Percentiles rank a stretch among this genome's conserved stretches.
Conservation (phyloP, 2,113 vertebrate genomes). For the Trichechus manatus region DNA sequence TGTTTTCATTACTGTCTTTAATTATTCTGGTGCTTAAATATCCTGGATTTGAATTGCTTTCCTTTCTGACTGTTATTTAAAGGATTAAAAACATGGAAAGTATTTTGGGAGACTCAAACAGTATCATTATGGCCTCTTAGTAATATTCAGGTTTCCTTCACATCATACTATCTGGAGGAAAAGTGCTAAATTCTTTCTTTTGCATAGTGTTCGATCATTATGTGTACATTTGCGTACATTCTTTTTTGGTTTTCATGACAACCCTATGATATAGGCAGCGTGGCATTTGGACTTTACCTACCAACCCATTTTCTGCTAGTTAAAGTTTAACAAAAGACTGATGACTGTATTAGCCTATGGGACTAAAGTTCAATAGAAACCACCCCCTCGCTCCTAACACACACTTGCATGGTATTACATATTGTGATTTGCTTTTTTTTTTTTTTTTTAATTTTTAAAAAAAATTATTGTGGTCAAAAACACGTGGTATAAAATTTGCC, state of each 20-base stretch:
- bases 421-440: background rate
- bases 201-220: too few relatives aligned
- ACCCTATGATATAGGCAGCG: background rate
- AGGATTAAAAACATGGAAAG: conserved; percentile 15
- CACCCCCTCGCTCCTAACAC: background rate
- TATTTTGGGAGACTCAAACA: background rate
- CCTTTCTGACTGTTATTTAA: background rate
- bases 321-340: background rate
- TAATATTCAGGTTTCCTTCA: background rate
- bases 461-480: too few relatives aligned
- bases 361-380: background rate
- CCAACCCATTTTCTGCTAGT: background rate
- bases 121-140: background rate
- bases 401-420: background rate
- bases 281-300: background rate
- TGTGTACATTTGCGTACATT: background rate
- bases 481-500: too few relatives aligned
- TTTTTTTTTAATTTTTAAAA: too few relatives aligned
- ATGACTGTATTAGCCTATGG: background rate
- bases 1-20: conserved; percentile 1
- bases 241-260: background rate
- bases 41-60: background rate
- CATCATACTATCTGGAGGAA: background rate
- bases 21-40: background rate
- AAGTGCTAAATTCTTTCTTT: background rate